Evolutionary conservation across 23 tunicate species (phyloP).

Genomic region (Ciona savignyi): DNA sequence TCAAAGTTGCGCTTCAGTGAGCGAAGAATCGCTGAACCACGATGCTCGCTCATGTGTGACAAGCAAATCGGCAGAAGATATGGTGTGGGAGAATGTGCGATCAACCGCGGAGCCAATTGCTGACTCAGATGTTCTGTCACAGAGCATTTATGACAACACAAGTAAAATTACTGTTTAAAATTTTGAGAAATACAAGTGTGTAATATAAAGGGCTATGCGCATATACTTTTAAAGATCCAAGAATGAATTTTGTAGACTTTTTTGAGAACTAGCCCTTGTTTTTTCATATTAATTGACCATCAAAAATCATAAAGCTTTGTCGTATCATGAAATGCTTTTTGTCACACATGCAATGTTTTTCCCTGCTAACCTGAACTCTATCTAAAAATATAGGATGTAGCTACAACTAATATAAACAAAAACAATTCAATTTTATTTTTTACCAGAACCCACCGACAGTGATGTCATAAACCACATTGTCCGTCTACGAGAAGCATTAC

Average conservation of each 20-base stretch:
- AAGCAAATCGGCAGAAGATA: constrained; percentile 5
- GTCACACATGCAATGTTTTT: too few relatives aligned
- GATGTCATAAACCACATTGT: constrained; percentile 66
- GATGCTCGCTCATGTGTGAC: constrained; percentile 1
- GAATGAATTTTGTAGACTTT: too few relatives aligned
- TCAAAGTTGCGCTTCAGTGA: constrained; percentile 1
- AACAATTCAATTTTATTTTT: not conserved
- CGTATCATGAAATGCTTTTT: too few relatives aligned
- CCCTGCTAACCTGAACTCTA: not conserved
- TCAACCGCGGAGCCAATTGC: constrained; percentile 1
- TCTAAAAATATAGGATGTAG: not conserved
- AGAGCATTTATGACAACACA: constrained; percentile 43
- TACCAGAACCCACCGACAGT: constrained; percentile 49
- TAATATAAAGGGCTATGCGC: not conserved
- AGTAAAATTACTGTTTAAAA: constrained; percentile 18
- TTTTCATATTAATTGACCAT: too few relatives aligned
- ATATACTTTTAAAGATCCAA: not conserved
- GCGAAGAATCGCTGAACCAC: not conserved
- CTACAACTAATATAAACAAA: not conserved
- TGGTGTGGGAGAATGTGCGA: constrained; percentile 16
- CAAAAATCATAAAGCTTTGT: too few relatives aligned
- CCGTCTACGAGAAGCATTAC: constrained; percentile 39
- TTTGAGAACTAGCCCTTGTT: too few relatives aligned
- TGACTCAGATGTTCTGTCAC: not conserved
- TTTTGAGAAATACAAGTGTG: constrained; percentile 25